Conservation (phyloP, 2,113 vertebrate genomes). For the Callopanchax toddi region DNA sequence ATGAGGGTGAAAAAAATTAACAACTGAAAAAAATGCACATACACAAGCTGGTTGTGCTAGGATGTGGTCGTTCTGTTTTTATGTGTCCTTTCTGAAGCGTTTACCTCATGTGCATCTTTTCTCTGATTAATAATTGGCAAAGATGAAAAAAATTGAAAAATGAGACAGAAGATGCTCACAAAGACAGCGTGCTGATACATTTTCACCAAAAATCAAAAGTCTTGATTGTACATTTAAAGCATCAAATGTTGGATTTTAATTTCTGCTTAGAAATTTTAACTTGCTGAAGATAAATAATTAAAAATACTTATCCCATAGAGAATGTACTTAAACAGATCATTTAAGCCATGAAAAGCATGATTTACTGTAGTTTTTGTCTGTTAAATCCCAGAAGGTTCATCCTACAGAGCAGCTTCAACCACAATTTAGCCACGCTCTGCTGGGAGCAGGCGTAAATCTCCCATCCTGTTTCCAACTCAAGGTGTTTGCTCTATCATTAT, state of each 20-base stretch:
- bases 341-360: slow-evolving; percentile 11
- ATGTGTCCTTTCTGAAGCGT: too few species aligned
- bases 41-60: slow-evolving; percentile 55
- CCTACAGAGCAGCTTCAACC: background rate
- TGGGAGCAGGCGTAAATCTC: slow-evolving; percentile 38
- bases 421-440: slow-evolving; percentile 28
- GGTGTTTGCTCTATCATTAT: slow-evolving; percentile 63
- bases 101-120: too few species aligned
- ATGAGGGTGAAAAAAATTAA: too few species aligned
- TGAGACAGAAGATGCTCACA: too few species aligned
- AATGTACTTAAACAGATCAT: slow-evolving; percentile 20
- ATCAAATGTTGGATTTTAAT: slow-evolving; percentile 19
- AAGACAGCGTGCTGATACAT: too few species aligned
- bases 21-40: slow-evolving; percentile 30
- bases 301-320: background rate
- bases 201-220: background rate
- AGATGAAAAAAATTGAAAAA: too few species aligned
- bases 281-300: background rate
- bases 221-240: slow-evolving; percentile 6
- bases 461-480: slow-evolving; percentile 46
- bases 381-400: slow-evolving; percentile 13
- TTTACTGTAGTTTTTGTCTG: background rate
- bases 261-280: slow-evolving; percentile 7
- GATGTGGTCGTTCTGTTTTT: slow-evolving; percentile 9
- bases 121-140: background rate